Evolutionary conservation across 2,888 invertebrate genomes (phyloP), one percentile per base, ranked within the genome.

Genomic region (Epirrita christyi): DNA sequence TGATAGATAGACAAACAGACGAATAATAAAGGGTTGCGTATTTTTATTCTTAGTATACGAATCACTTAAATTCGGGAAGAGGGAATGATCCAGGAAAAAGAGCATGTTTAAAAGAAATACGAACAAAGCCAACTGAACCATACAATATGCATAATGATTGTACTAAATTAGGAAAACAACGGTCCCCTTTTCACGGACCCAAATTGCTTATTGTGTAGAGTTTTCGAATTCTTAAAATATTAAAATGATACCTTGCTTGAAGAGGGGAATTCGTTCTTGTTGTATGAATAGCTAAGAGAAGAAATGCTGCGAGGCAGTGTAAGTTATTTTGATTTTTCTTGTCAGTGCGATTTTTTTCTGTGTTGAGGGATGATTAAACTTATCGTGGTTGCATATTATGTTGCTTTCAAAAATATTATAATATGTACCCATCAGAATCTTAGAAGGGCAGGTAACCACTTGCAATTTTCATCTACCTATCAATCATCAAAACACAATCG

Each of bases 111-210:
- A 87, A 86, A 75, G 86, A 78, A 77, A n/a, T n/a, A 21, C 21
- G 88, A 88, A 88, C 83, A 83, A 83, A 84, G 80, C 78, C 83
- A 82, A 83, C 79, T 80, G 80, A 75, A 76, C 78, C 83, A 78
- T 86, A 78, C 85, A 87, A 86, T 89, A 88, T 88, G 88, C 87
- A 88, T 88, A 88, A 86, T 85, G 85, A 85, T 86, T 85, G 86
- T 85, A 85, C 82, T 88, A 86, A 87, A 88, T 89, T 88, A 86
- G 85, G 74, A 75, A 73, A 72, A 79, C 78, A 81, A 80, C 73
- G 73, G 78, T 72, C 77, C 80, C 76, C 79, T 85, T 85, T 83
- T 77, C 71, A 78, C 72, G 63, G 70, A 80, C 81, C 84, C 75
- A 78, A 84, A 86, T 86, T 86, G 84, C 84, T 85, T 86, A 86